These are phyloP conservation scores for Glaucomys volans DNA, from an alignment of 2,113 vertebrate genomes.

Conservation along the genomic window DNA sequence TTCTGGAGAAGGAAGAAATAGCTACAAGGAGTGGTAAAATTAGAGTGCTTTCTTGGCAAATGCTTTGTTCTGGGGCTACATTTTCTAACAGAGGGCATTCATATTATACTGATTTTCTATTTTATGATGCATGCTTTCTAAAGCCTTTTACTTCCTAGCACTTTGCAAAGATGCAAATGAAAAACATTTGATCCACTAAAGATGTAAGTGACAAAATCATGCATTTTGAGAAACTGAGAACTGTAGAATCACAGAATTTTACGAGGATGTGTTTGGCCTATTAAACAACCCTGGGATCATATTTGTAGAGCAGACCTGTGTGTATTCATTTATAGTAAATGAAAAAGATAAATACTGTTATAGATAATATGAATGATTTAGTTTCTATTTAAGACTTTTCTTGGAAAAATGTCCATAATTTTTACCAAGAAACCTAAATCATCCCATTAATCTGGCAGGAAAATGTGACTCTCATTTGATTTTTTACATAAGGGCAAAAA, in stretches of 20 bases:
- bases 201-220: not conserved
- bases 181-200: conserved; percentile 11
- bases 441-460: not conserved
- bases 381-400: conserved; percentile 39
- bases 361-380: not conserved
- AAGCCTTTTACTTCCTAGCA: conserved; percentile 12
- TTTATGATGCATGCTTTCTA: conserved; percentile 27
- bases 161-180: not conserved
- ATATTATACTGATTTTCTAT: not conserved
- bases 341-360: conserved; percentile 32
- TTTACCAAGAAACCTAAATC: conserved; percentile 32
- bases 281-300: not conserved
- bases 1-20: not conserved
- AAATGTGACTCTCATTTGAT: conserved; percentile 31
- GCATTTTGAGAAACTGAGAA: not conserved
- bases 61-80: conserved; percentile 13
- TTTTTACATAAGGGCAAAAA: conserved; percentile 41
- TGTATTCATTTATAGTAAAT: conserved; percentile 27
- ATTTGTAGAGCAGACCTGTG: not conserved
- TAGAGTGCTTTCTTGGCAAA: not conserved
- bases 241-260: not conserved
- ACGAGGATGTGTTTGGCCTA: conserved; percentile 1
- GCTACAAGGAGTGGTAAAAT: not conserved
- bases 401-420: conserved; percentile 32
- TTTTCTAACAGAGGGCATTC: not conserved